Conservation (phyloP, 2,888 invertebrate genomes). For the Barypeithes pellucidus region DNA sequence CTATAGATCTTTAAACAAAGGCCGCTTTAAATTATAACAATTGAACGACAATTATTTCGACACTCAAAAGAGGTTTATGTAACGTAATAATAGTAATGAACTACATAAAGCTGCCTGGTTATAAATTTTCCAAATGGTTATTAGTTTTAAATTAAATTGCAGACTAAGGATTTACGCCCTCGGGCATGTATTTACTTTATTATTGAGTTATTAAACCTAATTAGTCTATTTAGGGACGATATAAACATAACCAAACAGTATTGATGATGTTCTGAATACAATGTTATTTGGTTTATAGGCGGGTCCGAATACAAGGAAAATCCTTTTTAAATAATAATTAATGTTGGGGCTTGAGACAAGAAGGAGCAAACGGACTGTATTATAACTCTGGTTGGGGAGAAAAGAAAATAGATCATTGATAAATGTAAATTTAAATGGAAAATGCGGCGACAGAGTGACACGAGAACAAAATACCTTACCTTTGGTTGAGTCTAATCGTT, state of each 20-base stretch:
- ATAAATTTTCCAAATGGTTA: conserved; percentile 46
- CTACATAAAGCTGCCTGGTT: conserved; percentile 37
- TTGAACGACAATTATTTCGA: conserved; percentile 44
- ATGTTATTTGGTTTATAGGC: conserved; percentile 30
- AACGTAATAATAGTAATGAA: conserved; percentile 44
- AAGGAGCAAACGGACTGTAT: too few species aligned
- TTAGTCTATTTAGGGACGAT: conserved; percentile 41
- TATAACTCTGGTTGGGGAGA: too few species aligned
- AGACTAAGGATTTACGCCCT: conserved; percentile 45
- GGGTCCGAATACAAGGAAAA: background rate
- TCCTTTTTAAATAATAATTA: background rate
- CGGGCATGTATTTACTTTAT: conserved; percentile 46
- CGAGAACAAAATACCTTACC: too few species aligned
- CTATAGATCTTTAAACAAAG: conserved; percentile 5
- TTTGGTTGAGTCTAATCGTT: too few species aligned
- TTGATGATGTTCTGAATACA: conserved; percentile 42
- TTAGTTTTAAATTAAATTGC: conserved; percentile 53
- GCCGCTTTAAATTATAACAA: conserved; percentile 35
- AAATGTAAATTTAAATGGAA: too few species aligned
- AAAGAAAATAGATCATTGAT: too few species aligned
- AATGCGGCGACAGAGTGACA: too few species aligned
- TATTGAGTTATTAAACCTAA: conserved; percentile 50
- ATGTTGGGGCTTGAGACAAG: too few species aligned
- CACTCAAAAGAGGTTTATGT: conserved; percentile 40
- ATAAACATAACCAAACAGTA: conserved; percentile 45